Evolutionary conservation across 2,888 invertebrate species (phyloP), one percentile per base, ranked within the genome.

Genomic region (Neelides folsomi): DNA sequence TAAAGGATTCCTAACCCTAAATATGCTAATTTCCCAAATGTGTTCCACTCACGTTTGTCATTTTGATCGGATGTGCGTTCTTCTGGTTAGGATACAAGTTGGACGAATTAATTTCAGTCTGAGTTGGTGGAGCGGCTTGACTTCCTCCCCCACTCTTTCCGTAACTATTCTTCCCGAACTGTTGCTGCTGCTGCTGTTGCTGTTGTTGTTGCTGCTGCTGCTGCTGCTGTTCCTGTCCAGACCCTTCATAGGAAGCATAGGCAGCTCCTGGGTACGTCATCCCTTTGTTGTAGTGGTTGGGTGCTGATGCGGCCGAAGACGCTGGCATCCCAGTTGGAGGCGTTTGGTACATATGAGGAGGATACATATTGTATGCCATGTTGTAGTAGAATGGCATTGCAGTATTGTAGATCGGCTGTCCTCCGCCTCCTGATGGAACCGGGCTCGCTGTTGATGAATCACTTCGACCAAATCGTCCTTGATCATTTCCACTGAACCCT

Each of bases 361-460:
- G 60, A 52, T 59, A 57, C 47, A 56, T 58, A 52, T 63, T 63
- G 49, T 62, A 62, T 44, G 60, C 61, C 42, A 63, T 43, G 51
- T 56, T 61, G 44, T 62, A 64, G 50, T 61, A 61, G 48, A 57
- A 59, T 46, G 57, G 58, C 37, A 27, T 51, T 45, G 56, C 55
- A 53, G 59, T 53, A 51, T 62, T 62, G 55, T 62, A 62, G 59
- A 64, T 59, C 42, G 60, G 57, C 58, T 56, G 59, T 46, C 62
- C 64, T 40, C 61, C 58, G 51, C 62, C 57, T 58, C 62, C 62
- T 57, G 64, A 64, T 58, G 64, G 64, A 58, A 64, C 64, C 51
- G 64, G 64, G 53, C 62, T 62, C 36, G 62, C 64, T 20, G 62
- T 62, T 19, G 64, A 64, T 52, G 62, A 62, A 41, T 64, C 64